Evolutionary conservation across 1,140 invertebrate genomes (phyloP), one percentile per base, ranked within the genome.

Genomic region (Dinoponera quadriceps): DNA sequence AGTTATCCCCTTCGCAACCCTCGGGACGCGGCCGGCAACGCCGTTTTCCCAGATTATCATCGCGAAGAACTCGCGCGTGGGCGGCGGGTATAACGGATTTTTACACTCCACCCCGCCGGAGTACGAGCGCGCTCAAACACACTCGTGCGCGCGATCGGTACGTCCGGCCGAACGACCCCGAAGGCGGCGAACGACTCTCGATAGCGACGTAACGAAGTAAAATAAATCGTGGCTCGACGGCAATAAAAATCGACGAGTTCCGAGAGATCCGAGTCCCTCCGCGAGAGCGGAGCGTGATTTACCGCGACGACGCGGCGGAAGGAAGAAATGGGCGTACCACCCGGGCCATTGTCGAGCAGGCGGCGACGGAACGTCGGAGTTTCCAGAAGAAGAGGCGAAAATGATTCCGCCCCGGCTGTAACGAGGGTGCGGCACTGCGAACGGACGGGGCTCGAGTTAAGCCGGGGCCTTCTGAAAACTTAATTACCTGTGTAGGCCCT

Each of bases 401-500:
- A 77, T 87, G 83, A 88, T 85, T 78, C 75, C 16, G 51, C 51
- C 44, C 22, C 33, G 44, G 62, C n/a, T 71, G 85, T 74, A 57
- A 65, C 84, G 33, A 68, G 18, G 54, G 22, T 18, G 78, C 9
- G 48, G 49, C 71, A 71, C 71, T 65, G 33, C 68, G 86, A 72
- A 68, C 66, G 63, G 65, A 25, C 25, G 33, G 80, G 72, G 57
- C 51, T 69, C 72, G 83, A 90, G 92, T 90, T 90, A 91, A 93
- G 89, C 87, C 89, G 49, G 92, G 91, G 91, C 90, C 89, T 92
- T 92, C 92, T 92, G 92, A 93, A 94, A 94, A 94, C 93, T 94
- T 93, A 93, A 94, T 93, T 93, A 94, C 91, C 93, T 91, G 91
- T 92, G 93, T 93, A 93, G 92, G 91, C 91, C 91, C 91, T 91